phyloP scores from a whole-genome alignment of 2,888 invertebrate genomes.

The Chymomyza caudatula region DNA sequence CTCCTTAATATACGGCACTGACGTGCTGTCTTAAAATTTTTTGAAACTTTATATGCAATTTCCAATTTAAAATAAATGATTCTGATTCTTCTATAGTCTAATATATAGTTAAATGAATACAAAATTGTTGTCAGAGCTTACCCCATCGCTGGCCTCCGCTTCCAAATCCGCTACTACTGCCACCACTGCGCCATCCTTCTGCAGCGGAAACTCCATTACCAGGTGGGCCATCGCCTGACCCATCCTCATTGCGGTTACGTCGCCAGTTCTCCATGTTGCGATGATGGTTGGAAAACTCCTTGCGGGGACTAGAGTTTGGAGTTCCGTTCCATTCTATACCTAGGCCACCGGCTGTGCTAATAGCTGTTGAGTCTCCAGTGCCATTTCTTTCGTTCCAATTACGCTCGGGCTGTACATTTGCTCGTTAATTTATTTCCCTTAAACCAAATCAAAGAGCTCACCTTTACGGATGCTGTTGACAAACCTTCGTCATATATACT shows the following conservation, averaged over 20 bases:
- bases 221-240: constrained; percentile 54
- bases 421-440: background rate
- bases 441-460: constrained; percentile 14
- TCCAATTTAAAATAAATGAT: no score
- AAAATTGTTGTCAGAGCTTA: constrained; percentile 51
- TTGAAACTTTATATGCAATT: no score
- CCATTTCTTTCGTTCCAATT: constrained; percentile 76
- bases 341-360: constrained; percentile 19
- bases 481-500: constrained; percentile 74
- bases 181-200: constrained; percentile 65
- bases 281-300: constrained; percentile 73
- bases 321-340: constrained; percentile 74
- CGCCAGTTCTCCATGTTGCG: constrained; percentile 77
- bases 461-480: constrained; percentile 55
- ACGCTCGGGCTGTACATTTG: constrained; percentile 65
- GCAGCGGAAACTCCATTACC: constrained; percentile 14
- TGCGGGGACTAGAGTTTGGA: constrained; percentile 76
- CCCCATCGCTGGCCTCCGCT: constrained; percentile 71
- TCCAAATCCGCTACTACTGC: constrained; percentile 38
- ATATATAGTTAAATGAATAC: no score
- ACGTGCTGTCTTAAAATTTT: no score
- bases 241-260: constrained; percentile 73
- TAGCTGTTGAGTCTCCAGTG: constrained; percentile 49
- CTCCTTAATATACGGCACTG: no score
- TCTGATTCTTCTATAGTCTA: no score